Conservation (phyloP, 2,888 invertebrate genomes). For the Leptodirus hochenwartii region DNA sequence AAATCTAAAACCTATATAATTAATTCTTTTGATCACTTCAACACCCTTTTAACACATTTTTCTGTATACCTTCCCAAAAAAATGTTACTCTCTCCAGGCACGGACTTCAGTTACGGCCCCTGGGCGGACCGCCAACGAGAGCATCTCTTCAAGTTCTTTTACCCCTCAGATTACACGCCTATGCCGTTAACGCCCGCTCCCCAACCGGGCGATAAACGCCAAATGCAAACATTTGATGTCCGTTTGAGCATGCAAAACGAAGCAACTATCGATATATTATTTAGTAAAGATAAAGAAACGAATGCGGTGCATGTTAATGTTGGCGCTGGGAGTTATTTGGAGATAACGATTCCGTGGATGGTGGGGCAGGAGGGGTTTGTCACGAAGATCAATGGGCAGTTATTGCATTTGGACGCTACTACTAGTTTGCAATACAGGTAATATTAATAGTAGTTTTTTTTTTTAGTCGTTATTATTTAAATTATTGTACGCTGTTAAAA, state of each 20-base stretch:
- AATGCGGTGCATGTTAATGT: conserved; percentile 94
- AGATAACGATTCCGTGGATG: conserved; percentile 92
- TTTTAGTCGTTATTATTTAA: too few species aligned
- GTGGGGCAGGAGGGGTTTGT: conserved; percentile 74
- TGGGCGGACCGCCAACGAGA: conserved; percentile 98
- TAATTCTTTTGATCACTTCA: background rate
- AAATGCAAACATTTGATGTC: conserved; percentile 84
- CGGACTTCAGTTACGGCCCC: conserved; percentile 94
- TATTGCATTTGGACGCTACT: conserved; percentile 86
- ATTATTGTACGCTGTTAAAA: too few species aligned
- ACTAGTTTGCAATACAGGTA: conserved; percentile 83
- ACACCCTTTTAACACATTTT: background rate
- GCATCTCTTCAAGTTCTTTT: conserved; percentile 89
- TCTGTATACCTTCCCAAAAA: conserved; percentile 2
- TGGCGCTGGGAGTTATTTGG: conserved; percentile 88
- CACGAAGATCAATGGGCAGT: conserved; percentile 81
- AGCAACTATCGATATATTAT: conserved; percentile 88
- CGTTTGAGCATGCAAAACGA: conserved; percentile 79
- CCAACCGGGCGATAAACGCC: conserved; percentile 71
- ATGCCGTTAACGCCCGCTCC: conserved; percentile 65
- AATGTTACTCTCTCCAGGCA: conserved; percentile 25
- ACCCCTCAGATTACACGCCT: conserved; percentile 71
- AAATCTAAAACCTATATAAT: too few species aligned
- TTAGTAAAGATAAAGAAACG: conserved; percentile 88
- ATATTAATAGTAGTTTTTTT: too few species aligned